Conservation (phyloP, 1,140 invertebrate species). For the Mamestra configurata region DNA sequence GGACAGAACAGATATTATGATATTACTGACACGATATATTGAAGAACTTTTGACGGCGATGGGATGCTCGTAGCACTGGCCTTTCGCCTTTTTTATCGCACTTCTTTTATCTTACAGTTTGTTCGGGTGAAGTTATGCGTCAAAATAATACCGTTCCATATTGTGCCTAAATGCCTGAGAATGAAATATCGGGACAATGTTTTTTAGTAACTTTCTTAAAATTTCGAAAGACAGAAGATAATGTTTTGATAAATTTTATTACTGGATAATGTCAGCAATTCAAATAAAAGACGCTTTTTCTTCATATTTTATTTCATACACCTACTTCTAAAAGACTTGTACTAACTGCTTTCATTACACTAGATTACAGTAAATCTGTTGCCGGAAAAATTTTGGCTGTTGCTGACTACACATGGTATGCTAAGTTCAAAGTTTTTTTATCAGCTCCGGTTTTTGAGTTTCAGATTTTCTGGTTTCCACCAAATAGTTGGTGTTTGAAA, state of each 20-base stretch:
- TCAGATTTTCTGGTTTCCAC: too few relatives aligned
- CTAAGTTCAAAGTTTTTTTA: too few relatives aligned
- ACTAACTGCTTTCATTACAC: too few relatives aligned
- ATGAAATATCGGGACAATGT: slow-evolving; percentile 23
- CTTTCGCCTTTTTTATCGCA: slow-evolving; percentile 56
- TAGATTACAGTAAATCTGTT: too few relatives aligned
- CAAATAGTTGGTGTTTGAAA: too few relatives aligned
- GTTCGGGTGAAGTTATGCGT: slow-evolving; percentile 45
- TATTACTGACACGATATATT: slow-evolving; percentile 72
- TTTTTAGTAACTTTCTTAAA: background rate
- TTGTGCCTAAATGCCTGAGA: slow-evolving; percentile 38
- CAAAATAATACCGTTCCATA: slow-evolving; percentile 44
- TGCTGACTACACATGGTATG: too few relatives aligned
- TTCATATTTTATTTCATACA: too few relatives aligned
- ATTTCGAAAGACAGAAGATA: background rate
- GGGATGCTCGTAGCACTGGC: slow-evolving; percentile 50
- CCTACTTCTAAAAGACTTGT: too few relatives aligned
- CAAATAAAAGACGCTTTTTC: background rate
- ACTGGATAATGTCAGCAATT: background rate
- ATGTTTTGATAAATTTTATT: background rate
- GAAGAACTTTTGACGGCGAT: slow-evolving; percentile 66
- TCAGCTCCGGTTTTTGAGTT: too few relatives aligned
- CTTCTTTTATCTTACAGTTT: slow-evolving; percentile 59
- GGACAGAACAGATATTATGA: slow-evolving; percentile 74
- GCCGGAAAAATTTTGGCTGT: too few relatives aligned